Conservation (phyloP, 2,888 invertebrate genomes). For the Stenodera caucasica region DNA sequence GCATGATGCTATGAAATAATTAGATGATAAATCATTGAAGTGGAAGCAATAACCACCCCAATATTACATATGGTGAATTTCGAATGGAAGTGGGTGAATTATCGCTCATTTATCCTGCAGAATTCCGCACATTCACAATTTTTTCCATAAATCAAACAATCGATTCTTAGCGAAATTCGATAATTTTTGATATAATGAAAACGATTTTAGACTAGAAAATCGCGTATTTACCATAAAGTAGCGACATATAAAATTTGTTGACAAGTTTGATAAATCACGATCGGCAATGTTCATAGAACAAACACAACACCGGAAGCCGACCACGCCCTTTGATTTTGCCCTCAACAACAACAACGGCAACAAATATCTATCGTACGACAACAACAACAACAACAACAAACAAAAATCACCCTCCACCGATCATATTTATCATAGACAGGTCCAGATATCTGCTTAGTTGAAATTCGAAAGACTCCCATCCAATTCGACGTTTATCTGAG, state of each 20-base stretch:
- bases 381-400: background rate
- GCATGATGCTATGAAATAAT: conserved; percentile 43
- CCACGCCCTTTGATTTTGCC: conserved; percentile 1
- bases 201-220: too few species aligned
- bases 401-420: background rate
- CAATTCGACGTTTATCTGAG: too few species aligned
- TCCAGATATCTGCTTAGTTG: background rate
- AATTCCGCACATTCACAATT: background rate
- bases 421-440: conserved; percentile 3
- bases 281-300: conserved; percentile 12
- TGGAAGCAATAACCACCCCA: conserved; percentile 31
- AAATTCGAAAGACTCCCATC: background rate
- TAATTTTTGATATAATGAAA: too few species aligned
- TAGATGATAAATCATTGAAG: conserved; percentile 42
- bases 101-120: background rate
- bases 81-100: background rate
- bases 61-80: background rate
- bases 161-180: background rate
- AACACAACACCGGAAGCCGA: background rate
- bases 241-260: conserved; percentile 24
- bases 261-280: conserved; percentile 27
- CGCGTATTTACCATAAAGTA: conserved; percentile 15
- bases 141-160: too few species aligned
- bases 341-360: background rate
- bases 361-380: too few species aligned